Evolutionary conservation across 2,888 invertebrate species (phyloP), one percentile per base, ranked within the genome.

Genomic region (Clepsis dumicolana): DNA sequence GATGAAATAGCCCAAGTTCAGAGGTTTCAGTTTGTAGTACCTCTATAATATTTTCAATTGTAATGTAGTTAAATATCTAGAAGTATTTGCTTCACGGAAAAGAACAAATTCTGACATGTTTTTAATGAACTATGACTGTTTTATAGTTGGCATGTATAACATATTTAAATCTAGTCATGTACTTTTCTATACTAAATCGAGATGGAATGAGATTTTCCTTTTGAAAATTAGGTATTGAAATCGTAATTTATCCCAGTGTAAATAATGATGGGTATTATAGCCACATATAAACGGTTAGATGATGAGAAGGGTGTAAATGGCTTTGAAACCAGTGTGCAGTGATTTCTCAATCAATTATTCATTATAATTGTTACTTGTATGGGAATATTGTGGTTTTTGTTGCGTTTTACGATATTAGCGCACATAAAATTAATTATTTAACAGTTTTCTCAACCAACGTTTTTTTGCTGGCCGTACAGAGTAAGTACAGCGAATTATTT

Each of bases 121-220:
- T 38, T 41, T 41, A 24, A 54, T 54, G 32, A 63, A 38, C 14
- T 63, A 63, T 29, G 27, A 48, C 44, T 44, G 44, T 59, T 18
- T 24, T 53, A 53, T 64, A 64, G 54, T 53, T 53, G 53, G 41
- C 53, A 44, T 64, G 53, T 54, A 29, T 54, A 64, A 25, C 41
- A 53, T 41, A 32, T 41, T 29, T 38, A 64, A 50, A 65, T 65
- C 65, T 65, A 65, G 59, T 65, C 59, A 65, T 48, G 32, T 56
- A 56, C 56, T 56, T 56, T 35, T 53, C 44, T 65, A 52, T 32
- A 50, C 18, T 32, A 5, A 44, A 64, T 56, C 21, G 27, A 27
- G 35, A 50, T 14, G 57, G 27, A 50, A 35, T 50, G 16, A 57
- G 38, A 59, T 63, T 48, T 57, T 29, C 57, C 4, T 35, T 2